Conservation (phyloP, 2,888 invertebrate species). For the Drosophila silvestris region DNA sequence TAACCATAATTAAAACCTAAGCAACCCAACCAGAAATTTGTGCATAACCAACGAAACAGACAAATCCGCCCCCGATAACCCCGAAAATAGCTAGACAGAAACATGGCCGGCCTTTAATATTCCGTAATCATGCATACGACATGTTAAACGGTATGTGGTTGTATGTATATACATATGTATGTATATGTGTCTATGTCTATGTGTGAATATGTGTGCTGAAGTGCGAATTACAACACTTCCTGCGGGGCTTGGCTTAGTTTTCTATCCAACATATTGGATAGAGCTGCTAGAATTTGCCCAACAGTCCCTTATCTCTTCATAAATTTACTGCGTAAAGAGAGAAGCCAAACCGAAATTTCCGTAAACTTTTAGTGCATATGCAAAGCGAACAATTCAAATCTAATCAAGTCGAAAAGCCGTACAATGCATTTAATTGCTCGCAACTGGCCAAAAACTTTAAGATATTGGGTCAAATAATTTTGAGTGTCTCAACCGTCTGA, state of each 20-base stretch:
- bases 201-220: conserved; percentile 44
- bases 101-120: conserved; percentile 44
- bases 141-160: conserved; percentile 53
- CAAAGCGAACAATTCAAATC: conserved; percentile 49
- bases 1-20: conserved; percentile 72
- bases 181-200: conserved; percentile 5
- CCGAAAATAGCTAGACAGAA: conserved; percentile 14
- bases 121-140: conserved; percentile 63
- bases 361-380: conserved; percentile 34
- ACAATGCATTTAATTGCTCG: conserved; percentile 65
- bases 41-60: conserved; percentile 39
- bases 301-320: neutral
- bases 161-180: neutral
- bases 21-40: conserved; percentile 55
- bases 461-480: conserved; percentile 33
- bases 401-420: conserved; percentile 59
- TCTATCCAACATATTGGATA: conserved; percentile 28
- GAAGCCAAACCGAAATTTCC: conserved; percentile 22
- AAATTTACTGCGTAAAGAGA: conserved; percentile 11
- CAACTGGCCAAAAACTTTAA: conserved; percentile 28
- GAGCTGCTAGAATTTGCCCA: conserved; percentile 7
- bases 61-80: neutral
- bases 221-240: conserved; percentile 74
- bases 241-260: conserved; percentile 43
- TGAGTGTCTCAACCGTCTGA: conserved; percentile 17